These are phyloP conservation scores for Podiceps cristatus DNA, from an alignment of 2,113 vertebrate species.

Conservation along the genomic window DNA sequence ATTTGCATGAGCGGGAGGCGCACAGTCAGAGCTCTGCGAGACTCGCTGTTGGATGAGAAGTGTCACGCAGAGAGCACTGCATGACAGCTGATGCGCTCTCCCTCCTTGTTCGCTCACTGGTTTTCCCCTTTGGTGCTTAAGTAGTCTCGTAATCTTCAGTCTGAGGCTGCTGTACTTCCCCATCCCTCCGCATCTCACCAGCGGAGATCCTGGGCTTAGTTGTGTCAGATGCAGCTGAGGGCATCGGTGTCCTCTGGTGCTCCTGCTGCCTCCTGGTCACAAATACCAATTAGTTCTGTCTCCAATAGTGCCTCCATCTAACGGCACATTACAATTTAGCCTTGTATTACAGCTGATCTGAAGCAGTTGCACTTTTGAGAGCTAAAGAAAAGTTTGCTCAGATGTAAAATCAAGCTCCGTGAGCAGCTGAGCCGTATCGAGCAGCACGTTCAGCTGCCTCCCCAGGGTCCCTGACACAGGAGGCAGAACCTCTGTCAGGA, in stretches of 20 bases:
- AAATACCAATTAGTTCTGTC: background rate
- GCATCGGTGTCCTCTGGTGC: background rate
- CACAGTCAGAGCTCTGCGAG: background rate
- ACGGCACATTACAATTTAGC: background rate
- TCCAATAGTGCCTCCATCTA: background rate
- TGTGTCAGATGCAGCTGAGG: rapidly evolving
- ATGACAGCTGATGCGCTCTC: background rate
- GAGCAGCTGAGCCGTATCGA: background rate
- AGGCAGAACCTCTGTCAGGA: background rate
- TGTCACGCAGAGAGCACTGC: background rate
- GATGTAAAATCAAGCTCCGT: background rate
- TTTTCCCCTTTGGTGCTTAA: background rate
- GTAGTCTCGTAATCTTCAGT: background rate
- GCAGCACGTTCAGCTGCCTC: background rate
- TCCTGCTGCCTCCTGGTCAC: background rate
- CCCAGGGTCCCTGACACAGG: background rate
- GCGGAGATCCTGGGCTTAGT: background rate
- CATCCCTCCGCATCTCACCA: background rate
- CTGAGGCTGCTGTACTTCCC: background rate
- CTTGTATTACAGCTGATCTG: background rate
- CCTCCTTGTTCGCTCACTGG: background rate
- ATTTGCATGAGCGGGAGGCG: background rate
- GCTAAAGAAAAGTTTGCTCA: background rate
- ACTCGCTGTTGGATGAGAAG: background rate
- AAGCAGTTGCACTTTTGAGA: background rate